Base-by-base conservation (phyloP, 2,888 invertebrate genomes). In the Ditylenchus weischeri region DNA sequence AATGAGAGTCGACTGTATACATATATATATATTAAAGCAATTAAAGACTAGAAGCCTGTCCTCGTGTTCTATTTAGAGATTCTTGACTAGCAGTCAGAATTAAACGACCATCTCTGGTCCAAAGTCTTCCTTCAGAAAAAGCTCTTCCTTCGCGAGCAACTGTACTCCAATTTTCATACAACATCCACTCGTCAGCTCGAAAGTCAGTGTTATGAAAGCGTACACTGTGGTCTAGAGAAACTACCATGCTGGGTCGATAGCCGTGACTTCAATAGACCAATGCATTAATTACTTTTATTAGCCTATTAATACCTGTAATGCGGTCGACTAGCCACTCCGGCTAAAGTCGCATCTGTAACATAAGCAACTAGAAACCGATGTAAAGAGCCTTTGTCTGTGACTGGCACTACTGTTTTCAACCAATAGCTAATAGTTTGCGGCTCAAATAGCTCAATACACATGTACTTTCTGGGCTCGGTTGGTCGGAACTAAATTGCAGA, bases 151-250 rank as follows among this genome's bases (percentile, higher is more conserved):
- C 64, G 73, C 77, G 72, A 21, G 80, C 78, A 54, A 70, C 60
- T 13, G 73, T 69, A 10, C 76, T 76, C 19, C 63, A 66, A 23
- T 72, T 72, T 66, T 81, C 80, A 50, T 77, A 80, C 2, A 80
- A 73, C 35, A 81, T 67, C 80, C 80, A 80, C 29, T 80, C 76
- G 54, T 80, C 80, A 8, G 77, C 76, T 38, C 69, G 66, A 21
- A 75, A 68, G 18, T 78, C 69, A 49, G 71, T 67, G 11, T 75
- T 74, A 66, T 80, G 80, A 64, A 81, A 78, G 72, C 76, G 76
- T 13, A 81, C 74, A 36, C 70, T 73, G 62, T 80, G 80, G 64
- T 80, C 80, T 19, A 80, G 72, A 0, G 76, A 74, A 65, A 81
- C 75, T 15, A 79, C 62, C 79, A 81, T 79, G n/a, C 77, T 75